Evolutionary conservation across 2,797 vertebrate genomes (phyloP).

Genomic region (Selene dorsalis): DNA sequence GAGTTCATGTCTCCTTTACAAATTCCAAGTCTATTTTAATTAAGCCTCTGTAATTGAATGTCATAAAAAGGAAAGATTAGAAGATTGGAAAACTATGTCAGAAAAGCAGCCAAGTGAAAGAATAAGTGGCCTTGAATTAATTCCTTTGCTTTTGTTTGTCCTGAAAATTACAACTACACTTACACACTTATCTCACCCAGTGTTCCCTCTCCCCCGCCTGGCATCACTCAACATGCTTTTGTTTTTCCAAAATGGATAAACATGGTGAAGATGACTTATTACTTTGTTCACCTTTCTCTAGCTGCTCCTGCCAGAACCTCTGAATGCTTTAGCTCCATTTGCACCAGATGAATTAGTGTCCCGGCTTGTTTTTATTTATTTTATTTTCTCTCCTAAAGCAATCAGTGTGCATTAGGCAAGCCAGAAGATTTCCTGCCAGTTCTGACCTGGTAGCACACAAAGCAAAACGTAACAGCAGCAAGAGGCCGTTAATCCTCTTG

Average conservation of each 20-base stretch:
- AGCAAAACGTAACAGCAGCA: constrained; percentile 13
- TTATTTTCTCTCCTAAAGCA: constrained; percentile 31
- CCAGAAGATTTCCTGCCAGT: constrained; percentile 39
- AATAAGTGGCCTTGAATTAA: not conserved
- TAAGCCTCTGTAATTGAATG: not conserved
- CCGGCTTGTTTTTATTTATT: constrained; percentile 13
- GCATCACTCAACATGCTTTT: not conserved
- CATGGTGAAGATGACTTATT: constrained; percentile 13
- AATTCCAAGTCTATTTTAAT: not conserved
- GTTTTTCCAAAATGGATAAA: constrained; percentile 6
- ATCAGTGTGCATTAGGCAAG: constrained; percentile 24
- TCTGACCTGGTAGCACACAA: constrained; percentile 33
- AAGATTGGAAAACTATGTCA: not conserved
- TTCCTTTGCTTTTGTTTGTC: not conserved
- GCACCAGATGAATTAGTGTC: constrained; percentile 24
- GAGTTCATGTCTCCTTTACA: not conserved
- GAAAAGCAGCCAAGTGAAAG: too few species aligned
- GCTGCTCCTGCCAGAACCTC: constrained; percentile 27
- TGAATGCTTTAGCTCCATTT: constrained; percentile 37
- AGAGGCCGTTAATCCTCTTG: constrained; percentile 28
- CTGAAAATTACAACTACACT: not conserved
- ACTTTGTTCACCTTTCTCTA: constrained; percentile 3
- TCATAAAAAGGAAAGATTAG: not conserved
- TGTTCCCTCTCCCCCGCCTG: not conserved
- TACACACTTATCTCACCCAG: not conserved